phyloP scores from a whole-genome alignment of 2,888 invertebrate genomes.

The Heliconius hortense region DNA sequence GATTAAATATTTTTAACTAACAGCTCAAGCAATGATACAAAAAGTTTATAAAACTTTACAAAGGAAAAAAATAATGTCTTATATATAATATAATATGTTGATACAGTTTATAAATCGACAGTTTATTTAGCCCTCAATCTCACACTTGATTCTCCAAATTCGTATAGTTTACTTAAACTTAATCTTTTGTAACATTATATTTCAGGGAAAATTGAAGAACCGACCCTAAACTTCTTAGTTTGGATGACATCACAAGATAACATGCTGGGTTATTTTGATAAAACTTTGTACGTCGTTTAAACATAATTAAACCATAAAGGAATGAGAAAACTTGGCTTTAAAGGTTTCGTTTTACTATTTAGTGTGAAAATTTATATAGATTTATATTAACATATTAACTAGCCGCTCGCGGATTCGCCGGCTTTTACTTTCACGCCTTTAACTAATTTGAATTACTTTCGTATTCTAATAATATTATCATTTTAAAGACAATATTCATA shows the following conservation, averaged over 20 bases:
- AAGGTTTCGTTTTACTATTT: neutral
- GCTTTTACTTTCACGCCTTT: too few species aligned
- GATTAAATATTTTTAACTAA: neutral
- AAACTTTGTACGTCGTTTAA: slow-evolving; percentile 13
- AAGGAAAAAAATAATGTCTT: neutral
- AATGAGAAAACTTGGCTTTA: neutral
- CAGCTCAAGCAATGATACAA: neutral
- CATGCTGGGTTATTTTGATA: slow-evolving; percentile 1
- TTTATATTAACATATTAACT: too few species aligned
- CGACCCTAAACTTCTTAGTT: slow-evolving; percentile 23
- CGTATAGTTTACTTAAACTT: neutral
- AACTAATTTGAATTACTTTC: too few species aligned
- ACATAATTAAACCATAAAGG: slow-evolving; percentile 4
- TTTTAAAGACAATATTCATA: too few species aligned
- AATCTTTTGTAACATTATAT: slow-evolving; percentile 19
- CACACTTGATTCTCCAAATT: neutral
- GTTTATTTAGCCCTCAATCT: neutral
- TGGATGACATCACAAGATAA: slow-evolving; percentile 11
- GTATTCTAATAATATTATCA: too few species aligned
- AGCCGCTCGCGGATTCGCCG: too few species aligned
- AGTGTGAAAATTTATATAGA: neutral
- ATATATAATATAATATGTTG: neutral
- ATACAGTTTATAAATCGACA: neutral
- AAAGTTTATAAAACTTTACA: neutral
- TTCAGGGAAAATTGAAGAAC: neutral